Percentiles rank a stretch among this genome's conserved stretches.
Conservation (phyloP, 1,140 invertebrate species). For the Bemisia tabaci region DNA sequence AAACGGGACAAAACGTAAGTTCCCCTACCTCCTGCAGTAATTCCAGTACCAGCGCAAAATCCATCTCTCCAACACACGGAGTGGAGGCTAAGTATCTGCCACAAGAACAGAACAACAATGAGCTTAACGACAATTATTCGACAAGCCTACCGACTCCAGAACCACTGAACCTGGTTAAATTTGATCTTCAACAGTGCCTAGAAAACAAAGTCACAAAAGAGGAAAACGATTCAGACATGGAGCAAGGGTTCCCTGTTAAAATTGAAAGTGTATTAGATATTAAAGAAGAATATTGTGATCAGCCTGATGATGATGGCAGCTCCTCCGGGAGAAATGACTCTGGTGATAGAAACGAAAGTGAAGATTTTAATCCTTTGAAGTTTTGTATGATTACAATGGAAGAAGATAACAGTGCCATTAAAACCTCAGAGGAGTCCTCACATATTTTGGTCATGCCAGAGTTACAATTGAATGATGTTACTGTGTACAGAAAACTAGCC, state of each 20-base stretch:
- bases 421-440: neutral
- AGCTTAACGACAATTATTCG: neutral
- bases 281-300: too few relatives aligned
- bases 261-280: neutral
- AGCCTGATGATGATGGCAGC: neutral
- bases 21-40: neutral
- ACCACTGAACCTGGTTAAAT: neutral
- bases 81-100: neutral
- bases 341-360: constrained; percentile 1
- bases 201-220: neutral
- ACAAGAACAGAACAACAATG: neutral
- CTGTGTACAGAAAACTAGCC: neutral
- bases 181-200: neutral
- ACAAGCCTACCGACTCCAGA: neutral
- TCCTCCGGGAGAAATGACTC: neutral
- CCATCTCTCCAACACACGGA: neutral
- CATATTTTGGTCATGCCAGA: neutral
- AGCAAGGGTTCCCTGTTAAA: neutral
- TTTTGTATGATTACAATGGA: constrained; percentile 25
- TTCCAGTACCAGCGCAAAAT: neutral
- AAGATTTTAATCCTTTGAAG: constrained; percentile 25
- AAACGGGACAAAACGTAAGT: neutral
- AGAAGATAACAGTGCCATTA: constrained; percentile 15
- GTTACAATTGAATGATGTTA: neutral
- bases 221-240: neutral